Evolutionary conservation across 2,888 invertebrate genomes (phyloP), one percentile per base, ranked within the genome.

Genomic region (Aelia acuminata): DNA sequence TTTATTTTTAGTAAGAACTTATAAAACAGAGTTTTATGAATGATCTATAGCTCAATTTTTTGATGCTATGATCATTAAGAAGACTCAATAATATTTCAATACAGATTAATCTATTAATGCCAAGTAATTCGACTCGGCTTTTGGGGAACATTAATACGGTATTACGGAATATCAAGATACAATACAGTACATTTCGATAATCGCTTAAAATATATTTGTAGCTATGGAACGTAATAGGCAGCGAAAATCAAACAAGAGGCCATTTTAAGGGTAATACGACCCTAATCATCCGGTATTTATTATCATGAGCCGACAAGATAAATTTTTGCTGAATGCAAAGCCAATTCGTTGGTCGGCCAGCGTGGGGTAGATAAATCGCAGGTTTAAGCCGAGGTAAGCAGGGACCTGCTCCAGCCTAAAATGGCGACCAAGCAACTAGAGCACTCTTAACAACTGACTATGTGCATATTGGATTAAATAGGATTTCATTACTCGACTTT

Each of bases 141-240:
- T 31, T 4, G 13, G 31, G 26, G 31, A 31, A 15, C 13, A 63
- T 63, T 31, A 15, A 13, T 18, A 70, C 18, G 35, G 18, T 35
- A 35, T 18, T 70, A 18, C 18, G 20, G 63, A 31, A 31, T 3
- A 70, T 70, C 18, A 35, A 31, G 35, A 35, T 35, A 18, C 63
- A 35, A 70, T 70, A 70, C 35, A 18, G 63, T 35, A 70, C 31
- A 70, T 70, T 70, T 35, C 31, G 63, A 70, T 70, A 70, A 70
- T 70, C 63, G 31, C 63, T 35, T 20, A 31, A 70, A 70, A 35
- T 31, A 70, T 63, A 26, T 31, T 13, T n/a, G n/a, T 0, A 15
- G 3, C 35, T 7, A 15, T 31, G 8, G 26, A 57, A 3, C 31
- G 20, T 35, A 18, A 70, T 70, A 20, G 63, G 18, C 20, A 15